phyloP scores from a whole-genome alignment of 2,888 invertebrate genomes.

The Aporophyla nigra region DNA sequence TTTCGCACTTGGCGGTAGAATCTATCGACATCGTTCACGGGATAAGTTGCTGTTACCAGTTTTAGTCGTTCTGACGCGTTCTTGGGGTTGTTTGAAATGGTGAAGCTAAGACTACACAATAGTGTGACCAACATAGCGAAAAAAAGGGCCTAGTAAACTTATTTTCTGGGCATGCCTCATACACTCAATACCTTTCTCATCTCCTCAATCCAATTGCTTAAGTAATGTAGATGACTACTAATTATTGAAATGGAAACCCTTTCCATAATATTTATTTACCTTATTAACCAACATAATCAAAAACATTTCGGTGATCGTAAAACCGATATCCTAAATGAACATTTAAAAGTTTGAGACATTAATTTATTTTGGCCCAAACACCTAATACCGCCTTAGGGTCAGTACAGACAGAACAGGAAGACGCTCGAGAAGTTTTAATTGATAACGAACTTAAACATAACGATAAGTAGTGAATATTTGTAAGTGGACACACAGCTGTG shows the following conservation, averaged over 20 bases:
- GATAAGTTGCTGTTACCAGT: too few species aligned
- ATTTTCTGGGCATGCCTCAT: too few species aligned
- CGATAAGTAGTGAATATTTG: neutral
- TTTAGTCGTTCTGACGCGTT: too few species aligned
- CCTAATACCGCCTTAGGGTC: conserved; percentile 27
- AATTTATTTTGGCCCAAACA: conserved; percentile 56
- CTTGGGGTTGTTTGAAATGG: too few species aligned
- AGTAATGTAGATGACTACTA: neutral
- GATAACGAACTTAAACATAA: neutral
- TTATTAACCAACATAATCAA: conserved; percentile 40
- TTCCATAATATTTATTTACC: conserved; percentile 20
- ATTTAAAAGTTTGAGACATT: conserved; percentile 57
- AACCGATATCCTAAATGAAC: conserved; percentile 47
- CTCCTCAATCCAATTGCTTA: neutral
- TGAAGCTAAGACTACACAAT: too few species aligned
- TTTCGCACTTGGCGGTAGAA: too few species aligned
- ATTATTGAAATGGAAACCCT: conserved; percentile 14
- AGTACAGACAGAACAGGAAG: neutral
- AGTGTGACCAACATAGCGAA: too few species aligned
- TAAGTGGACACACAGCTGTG: too few species aligned
- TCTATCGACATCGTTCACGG: too few species aligned
- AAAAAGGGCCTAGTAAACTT: too few species aligned
- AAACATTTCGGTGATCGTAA: conserved; percentile 36
- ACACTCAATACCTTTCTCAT: neutral
- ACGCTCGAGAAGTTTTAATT: conserved; percentile 1